phyloP scores from a whole-genome alignment of 2,113 vertebrate genomes.

The Cathartes aura region DNA sequence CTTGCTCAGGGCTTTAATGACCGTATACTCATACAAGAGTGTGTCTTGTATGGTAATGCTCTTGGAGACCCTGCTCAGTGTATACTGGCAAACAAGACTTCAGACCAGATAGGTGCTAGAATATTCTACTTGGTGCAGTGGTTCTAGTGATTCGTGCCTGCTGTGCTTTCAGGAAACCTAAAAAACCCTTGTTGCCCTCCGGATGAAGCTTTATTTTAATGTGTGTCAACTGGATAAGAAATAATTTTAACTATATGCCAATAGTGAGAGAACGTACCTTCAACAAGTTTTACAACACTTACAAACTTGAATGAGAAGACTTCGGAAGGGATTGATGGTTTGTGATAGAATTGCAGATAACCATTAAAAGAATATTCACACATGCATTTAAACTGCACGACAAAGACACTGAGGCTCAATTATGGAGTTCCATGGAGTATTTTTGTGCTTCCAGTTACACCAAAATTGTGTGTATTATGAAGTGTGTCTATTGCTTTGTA shows the following conservation, averaged over 20 bases:
- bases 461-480: background rate
- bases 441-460: background rate
- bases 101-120: background rate
- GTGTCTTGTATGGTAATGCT: background rate
- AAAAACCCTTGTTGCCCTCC: background rate
- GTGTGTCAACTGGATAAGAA: background rate
- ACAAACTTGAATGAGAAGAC: background rate
- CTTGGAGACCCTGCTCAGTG: background rate
- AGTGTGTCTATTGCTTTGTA: background rate
- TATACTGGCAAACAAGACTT: background rate
- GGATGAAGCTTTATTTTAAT: background rate
- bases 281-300: background rate
- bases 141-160: background rate
- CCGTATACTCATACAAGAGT: background rate
- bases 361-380: background rate
- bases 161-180: background rate
- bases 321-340: background rate
- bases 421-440: background rate
- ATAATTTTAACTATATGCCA: background rate
- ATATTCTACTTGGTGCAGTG: background rate
- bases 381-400: background rate
- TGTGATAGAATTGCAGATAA: background rate
- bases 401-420: background rate
- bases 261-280: background rate
- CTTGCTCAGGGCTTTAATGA: background rate